Evolutionary conservation across 2,888 invertebrate species (phyloP), one percentile per base, ranked within the genome.

Genomic region (Petrolisthes manimaculis): DNA sequence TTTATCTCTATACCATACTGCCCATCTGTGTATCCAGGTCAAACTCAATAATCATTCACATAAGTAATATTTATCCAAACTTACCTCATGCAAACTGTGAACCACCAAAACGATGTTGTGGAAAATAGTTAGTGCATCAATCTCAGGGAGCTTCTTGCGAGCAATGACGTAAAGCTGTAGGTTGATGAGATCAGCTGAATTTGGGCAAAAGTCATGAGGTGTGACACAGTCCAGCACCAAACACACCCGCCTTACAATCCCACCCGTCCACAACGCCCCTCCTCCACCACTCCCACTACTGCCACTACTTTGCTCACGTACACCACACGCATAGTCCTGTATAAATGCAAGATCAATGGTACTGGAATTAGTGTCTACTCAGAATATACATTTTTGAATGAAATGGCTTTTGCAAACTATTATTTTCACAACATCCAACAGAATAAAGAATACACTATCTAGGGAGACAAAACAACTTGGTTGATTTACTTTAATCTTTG

Each of bases 91-190:
- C 91, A 96, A 94, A 93, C 95, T 95, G 84, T 95, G 95, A 2
- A 96, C 96, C 83, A 96, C 95, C 92, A 95, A 94, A 74, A 96
- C 95, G 91, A 96, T 95, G 93, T 96, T 95, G 92, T 95, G 95
- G 92, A 96, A 96, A 92, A 96, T 96, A 81, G 95, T 92, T 74
- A 96, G 94, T 1, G 96, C 96, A 92, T 96, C 96, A 92, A 94
- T 95, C 92, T 96, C 96, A 0, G 95, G 94, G 4, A 96, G 94
- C 92, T 95, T 96, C 92, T 96, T 96, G 89, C 96, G 95, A 93
- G 95, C 95, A 81, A 96, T 96, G 51, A 96, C 96, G 92, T 96
- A 96, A 92, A 96, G 95, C 92, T 96, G 96, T 4, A 96, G 93
- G 92, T 95, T 96, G 67, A 95, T 94, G 51, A 95, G 92, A 92